Evolutionary conservation across 2,113 vertebrate species (phyloP), one percentile per base, ranked within the genome.

Genomic region (Menidia beryllina): DNA sequence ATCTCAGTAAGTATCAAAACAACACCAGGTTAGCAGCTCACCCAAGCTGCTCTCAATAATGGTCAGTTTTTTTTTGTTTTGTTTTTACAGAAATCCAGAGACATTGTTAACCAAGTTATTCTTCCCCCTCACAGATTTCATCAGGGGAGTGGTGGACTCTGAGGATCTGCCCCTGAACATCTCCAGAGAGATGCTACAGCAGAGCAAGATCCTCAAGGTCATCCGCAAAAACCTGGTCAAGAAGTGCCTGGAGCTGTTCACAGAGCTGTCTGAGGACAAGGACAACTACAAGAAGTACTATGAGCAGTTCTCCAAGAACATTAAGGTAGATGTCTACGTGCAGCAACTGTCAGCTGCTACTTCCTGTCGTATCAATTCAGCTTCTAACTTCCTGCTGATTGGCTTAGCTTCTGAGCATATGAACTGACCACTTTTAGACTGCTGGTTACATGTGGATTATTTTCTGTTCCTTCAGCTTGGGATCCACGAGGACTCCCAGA

Each of bases 251-350:
- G 98, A 99, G 12, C 95, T 99, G 2, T 99, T 99, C 86, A 93
- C 94, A 0, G 97, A 99, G 61, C 64, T 99, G 24, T 74, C 96
- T 0, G 98, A 99, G 69, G 97, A 99, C 87, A 98, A 96, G 80
- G 98, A 99, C 70, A 99, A 99, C 84, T 98, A 98, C 86, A 99
- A 98, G 11, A 99, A 99, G 55, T 95, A 84, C 25, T 99, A 99
- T 0, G 97, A 99, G 74, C 97, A 99, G 80, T 99, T 99, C 65
- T 98, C 97, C 7, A 99, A 99, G 88, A 99, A 98, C 38, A 95
- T 99, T 19, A 99, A 99, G 95, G 97, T 98, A 26, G 77, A 8
- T n/a, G 41, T 45, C 41, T 17, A 45, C 41, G n/a, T 41, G 13
- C 14, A 3, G 14, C 2, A 39, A 39, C 14, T 2, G 14, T 41